Conservation (phyloP, 2,797 vertebrate species). For the Hippocampus kuda region DNA sequence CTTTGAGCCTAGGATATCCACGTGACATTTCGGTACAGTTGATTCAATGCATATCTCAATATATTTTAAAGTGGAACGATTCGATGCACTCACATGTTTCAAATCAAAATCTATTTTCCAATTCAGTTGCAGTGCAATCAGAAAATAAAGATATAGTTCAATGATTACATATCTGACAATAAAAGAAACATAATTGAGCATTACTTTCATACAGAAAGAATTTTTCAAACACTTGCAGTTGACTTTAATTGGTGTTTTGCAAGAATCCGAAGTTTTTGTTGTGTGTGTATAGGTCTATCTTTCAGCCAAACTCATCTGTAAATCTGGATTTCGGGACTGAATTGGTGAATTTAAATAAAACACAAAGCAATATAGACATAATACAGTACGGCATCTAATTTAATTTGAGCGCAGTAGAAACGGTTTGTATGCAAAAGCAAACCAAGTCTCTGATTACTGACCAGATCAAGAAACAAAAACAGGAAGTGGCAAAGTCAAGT, state of each 20-base stretch:
- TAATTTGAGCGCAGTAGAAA: background rate
- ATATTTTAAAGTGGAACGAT: no score
- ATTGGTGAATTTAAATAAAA: background rate
- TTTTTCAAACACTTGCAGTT: background rate
- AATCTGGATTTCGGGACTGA: background rate
- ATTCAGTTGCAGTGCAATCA: background rate
- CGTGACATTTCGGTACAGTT: no score
- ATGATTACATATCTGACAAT: background rate
- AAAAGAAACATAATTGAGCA: background rate
- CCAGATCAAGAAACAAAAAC: constrained; percentile 40
- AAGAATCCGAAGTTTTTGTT: background rate
- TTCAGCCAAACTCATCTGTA: background rate
- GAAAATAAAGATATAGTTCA: background rate
- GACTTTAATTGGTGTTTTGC: background rate
- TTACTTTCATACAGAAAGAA: background rate
- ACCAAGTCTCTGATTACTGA: constrained; percentile 23
- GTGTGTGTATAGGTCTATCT: background rate
- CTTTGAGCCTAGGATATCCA: no score
- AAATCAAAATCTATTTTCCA: no score
- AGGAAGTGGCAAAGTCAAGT: constrained; percentile 38
- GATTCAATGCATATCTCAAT: no score
- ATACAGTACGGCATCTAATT: background rate
- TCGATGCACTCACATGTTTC: no score
- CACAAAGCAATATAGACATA: background rate
- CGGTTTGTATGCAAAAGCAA: background rate